A percentile compares a stretch with the other conserved stretches of the same genome.
phyloP scores from a whole-genome alignment of 2,113 vertebrate genomes.

The Cryptomyrus ogoouensis region DNA sequence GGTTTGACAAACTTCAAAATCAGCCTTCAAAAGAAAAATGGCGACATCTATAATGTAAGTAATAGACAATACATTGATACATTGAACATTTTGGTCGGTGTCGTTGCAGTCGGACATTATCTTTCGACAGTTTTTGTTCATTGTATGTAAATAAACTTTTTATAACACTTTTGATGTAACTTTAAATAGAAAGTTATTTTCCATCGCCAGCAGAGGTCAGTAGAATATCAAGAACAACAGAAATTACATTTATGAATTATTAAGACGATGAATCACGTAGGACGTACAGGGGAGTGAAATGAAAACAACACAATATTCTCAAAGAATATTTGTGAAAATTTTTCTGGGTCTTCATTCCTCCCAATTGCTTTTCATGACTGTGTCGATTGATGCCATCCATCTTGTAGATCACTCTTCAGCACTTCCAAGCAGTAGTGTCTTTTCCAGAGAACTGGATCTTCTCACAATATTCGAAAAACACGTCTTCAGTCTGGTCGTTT shows the following conservation, averaged over 20 bases:
- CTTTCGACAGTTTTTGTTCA: not conserved
- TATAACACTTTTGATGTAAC: not conserved
- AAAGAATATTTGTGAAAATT: not conserved
- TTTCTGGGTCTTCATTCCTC: not conserved
- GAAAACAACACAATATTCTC: not conserved
- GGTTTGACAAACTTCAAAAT: not conserved
- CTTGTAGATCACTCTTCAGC: not conserved
- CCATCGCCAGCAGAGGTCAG: conserved; percentile 1
- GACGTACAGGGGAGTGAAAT: not conserved
- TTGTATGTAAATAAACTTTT: not conserved
- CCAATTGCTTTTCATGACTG: not conserved
- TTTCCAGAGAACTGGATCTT: not conserved
- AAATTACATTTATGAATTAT: not conserved
- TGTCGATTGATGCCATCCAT: not conserved
- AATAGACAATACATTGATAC: not conserved
- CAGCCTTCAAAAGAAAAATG: not conserved
- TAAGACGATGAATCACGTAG: not conserved
- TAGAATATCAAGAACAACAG: not conserved
- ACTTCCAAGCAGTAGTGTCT: not conserved
- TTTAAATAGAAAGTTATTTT: not conserved
- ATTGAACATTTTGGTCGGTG: not conserved
- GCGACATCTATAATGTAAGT: not conserved
- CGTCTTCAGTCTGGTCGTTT: not conserved
- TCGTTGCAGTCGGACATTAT: not conserved
- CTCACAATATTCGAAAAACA: not conserved